Base-by-base conservation (phyloP, 2,797 vertebrate genomes). In the Champsocephalus gunnari region DNA sequence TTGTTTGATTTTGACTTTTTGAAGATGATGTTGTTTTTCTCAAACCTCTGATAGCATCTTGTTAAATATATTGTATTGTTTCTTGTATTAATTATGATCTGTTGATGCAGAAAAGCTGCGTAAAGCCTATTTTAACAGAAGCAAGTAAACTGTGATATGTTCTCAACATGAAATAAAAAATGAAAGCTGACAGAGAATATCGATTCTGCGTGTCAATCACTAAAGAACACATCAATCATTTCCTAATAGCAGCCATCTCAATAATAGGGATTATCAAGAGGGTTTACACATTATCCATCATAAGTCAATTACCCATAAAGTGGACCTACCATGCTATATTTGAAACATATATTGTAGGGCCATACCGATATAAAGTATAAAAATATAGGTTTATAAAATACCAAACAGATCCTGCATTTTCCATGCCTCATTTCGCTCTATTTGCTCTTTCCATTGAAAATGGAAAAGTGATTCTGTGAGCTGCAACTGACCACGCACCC, bases 121-220 rank as follows among this genome's bases (percentile, higher is more conserved):
- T 21, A 17, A 66, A 67, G 10, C 8, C 14, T 56, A 12, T 50
- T 66, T 62, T 32, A 54, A 63, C 21, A 16, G 19, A 32, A 21
- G 32, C 41, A 12, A 1, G 49, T 9, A 56, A 54, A n/a, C 4
- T 48, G 34, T 24, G 59, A 73, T 9, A 14, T 56, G 34, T 53
- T 38, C 43, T 38, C 32, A 24, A 41, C 50, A 32, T 34, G 28
- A 56, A 43, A 54, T 28, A 5, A 38, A 69, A 38, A 69, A 69
- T 58, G 17, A 54, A 48, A 75, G 56, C 48, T 73, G 41, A 44
- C 53, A 54, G 49, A 72, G 38, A 71, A 28, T 1, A 57, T 61
- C 13, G 5, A 38, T 50, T 71, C 50, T 60, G 51, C 28, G 45
- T 32, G 54, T 65, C 45, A 53, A 16, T 68, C 57, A 78, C 28